Evolutionary conservation across 2,113 vertebrate species (phyloP).

Genomic region (Tamias sibiricus): DNA sequence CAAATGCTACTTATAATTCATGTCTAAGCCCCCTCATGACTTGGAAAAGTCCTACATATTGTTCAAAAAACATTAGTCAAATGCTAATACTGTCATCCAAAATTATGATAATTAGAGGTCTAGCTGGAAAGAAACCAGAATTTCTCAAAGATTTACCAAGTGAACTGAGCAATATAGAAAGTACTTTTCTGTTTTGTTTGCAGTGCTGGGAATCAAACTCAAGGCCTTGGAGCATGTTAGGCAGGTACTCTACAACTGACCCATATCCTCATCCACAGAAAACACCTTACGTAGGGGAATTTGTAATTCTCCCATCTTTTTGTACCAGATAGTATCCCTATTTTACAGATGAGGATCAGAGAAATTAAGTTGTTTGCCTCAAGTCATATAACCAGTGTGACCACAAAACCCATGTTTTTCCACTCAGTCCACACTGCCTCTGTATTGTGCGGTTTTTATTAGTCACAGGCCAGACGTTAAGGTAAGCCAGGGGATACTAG

Average conservation of each 20-base stretch:
- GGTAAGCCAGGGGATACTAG: background rate
- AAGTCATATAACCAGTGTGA: slow-evolving; percentile 1
- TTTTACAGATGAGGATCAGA: slow-evolving; percentile 28
- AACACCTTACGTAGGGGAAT: background rate
- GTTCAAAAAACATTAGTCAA: background rate
- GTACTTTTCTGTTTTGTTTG: background rate
- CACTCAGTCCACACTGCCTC: too few species aligned
- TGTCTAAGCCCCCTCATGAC: background rate
- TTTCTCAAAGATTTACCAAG: background rate
- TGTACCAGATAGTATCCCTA: background rate
- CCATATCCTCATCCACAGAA: too few species aligned
- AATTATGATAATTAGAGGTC: background rate
- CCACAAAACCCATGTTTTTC: background rate
- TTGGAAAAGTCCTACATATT: background rate
- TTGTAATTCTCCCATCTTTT: background rate
- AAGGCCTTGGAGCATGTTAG: too few species aligned
- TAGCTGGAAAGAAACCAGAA: background rate
- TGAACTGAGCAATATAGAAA: background rate
- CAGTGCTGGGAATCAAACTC: too few species aligned
- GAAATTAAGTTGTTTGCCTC: background rate
- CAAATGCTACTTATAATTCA: background rate
- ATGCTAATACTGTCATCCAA: background rate
- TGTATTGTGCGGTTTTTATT: background rate
- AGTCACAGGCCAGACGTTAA: background rate
- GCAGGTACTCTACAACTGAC: background rate